Evolutionary conservation across 2,797 vertebrate species (phyloP).

Genomic region (Pelochelys cantorii): DNA sequence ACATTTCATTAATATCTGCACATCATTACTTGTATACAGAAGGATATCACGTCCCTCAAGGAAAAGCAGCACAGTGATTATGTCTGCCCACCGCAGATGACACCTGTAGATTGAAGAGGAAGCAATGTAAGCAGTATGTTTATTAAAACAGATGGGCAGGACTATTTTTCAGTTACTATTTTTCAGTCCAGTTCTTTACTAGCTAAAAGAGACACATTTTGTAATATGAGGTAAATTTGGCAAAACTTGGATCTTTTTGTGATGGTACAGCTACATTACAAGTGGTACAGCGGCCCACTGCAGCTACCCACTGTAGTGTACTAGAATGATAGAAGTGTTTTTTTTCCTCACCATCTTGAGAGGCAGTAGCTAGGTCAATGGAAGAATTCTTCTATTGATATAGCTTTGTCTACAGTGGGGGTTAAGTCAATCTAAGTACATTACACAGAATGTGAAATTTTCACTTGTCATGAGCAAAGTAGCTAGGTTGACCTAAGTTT

Average conservation of each 20-base stretch:
- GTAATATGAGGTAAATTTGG: not conserved
- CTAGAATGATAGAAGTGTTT: not conserved
- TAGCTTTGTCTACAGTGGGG: not conserved
- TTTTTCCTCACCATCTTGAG: not conserved
- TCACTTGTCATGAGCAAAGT: not conserved
- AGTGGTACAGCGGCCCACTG: not conserved
- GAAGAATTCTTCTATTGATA: not conserved
- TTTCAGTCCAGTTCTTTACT: not conserved
- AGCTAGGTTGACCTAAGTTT: not conserved
- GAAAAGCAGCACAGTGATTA: not conserved
- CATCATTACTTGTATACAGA: not conserved
- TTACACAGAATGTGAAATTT: not conserved
- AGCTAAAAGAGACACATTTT: not conserved
- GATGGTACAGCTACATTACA: not conserved
- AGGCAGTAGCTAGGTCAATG: not conserved
- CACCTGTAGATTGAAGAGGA: not conserved
- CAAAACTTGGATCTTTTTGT: not conserved
- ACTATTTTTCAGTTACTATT: not conserved
- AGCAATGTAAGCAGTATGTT: fast-evolving
- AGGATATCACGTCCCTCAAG: not conserved
- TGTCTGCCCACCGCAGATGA: not conserved
- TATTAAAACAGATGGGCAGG: not conserved
- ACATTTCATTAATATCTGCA: not conserved
- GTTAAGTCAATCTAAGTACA: not conserved
- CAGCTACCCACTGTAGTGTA: not conserved